Conservation (phyloP, 2,888 invertebrate genomes). For the Pristionchus maxplancki region DNA sequence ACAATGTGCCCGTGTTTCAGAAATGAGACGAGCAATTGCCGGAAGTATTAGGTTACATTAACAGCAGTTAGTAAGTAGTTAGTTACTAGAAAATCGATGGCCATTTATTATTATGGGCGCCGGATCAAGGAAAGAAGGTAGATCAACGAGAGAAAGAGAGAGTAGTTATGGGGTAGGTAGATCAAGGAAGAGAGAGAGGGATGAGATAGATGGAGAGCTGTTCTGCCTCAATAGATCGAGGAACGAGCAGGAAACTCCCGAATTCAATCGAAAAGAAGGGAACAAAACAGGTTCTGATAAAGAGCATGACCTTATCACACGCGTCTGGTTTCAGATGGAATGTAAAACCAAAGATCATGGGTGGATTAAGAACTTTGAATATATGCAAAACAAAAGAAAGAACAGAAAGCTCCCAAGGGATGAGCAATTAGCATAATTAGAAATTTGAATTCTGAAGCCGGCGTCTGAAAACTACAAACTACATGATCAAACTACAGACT, state of each 20-base stretch:
- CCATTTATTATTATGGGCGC: background rate
- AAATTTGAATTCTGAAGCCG: background rate
- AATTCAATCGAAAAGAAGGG: background rate
- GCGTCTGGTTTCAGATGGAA: background rate
- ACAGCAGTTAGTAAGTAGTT: background rate
- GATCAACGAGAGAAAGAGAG: too few species aligned
- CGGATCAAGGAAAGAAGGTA: too few species aligned
- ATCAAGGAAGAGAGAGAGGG: too few species aligned
- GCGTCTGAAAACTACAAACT: background rate
- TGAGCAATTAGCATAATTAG: constrained; percentile 3
- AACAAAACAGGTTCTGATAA: background rate
- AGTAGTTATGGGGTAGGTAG: too few species aligned
- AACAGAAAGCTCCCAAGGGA: background rate
- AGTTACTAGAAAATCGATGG: background rate
- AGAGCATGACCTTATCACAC: background rate
- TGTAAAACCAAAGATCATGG: background rate
- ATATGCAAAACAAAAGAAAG: background rate
- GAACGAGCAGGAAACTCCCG: background rate
- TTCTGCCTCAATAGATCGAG: too few species aligned
- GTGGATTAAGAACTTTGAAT: background rate
- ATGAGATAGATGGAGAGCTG: too few species aligned
- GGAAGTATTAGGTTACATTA: background rate
- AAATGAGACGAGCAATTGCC: background rate
- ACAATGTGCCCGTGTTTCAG: constrained; percentile 8
- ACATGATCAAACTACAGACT: background rate